phyloP scores from a whole-genome alignment of 2,113 vertebrate genomes.

The Trichechus manatus region DNA sequence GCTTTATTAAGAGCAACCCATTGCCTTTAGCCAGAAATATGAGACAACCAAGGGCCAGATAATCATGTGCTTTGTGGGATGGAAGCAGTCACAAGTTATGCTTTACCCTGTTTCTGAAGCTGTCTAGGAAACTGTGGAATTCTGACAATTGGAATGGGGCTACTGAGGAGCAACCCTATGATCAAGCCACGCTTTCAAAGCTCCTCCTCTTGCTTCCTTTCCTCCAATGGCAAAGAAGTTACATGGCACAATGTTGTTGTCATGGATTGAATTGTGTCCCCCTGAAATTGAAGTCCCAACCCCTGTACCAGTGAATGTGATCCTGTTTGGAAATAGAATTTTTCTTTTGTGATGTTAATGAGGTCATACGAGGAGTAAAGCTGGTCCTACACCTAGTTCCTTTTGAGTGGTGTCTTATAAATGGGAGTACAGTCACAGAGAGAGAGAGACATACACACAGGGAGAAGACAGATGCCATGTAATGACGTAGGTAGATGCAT shows the following conservation, averaged over 20 bases:
- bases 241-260: neutral
- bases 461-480: too few relatives aligned
- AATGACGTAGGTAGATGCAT: too few relatives aligned
- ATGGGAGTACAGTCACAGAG: too few relatives aligned
- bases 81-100: neutral
- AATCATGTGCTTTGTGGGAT: neutral
- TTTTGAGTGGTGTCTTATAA: too few relatives aligned
- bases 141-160: neutral
- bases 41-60: neutral
- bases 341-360: too few relatives aligned
- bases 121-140: neutral
- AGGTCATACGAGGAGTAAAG: too few relatives aligned
- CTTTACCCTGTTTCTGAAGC: neutral
- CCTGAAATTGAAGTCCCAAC: too few relatives aligned
- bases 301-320: too few relatives aligned
- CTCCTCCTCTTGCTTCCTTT: neutral
- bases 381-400: too few relatives aligned
- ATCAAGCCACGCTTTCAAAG: neutral
- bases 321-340: too few relatives aligned
- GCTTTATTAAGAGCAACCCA: neutral
- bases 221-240: neutral
- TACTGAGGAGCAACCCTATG: neutral
- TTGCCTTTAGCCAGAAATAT: neutral
- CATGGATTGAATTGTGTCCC: too few relatives aligned
- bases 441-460: too few relatives aligned